A percentile compares a stretch with the other conserved stretches of the same genome.
phyloP scores from a whole-genome alignment of 2,888 invertebrate species.

The Drosophila neotestacea region DNA sequence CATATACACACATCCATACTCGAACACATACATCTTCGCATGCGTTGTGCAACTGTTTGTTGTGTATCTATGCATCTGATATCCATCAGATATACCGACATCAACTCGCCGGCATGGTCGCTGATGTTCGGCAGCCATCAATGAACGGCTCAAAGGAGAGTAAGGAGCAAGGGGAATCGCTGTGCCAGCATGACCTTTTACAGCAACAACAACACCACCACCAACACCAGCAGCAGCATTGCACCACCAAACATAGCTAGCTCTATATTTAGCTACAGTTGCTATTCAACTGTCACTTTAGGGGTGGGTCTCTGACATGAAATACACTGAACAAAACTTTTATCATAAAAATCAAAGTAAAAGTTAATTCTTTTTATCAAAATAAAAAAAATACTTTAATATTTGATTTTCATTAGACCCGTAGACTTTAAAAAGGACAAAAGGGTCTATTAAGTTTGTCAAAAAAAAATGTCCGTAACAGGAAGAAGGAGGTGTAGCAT shows the following conservation, averaged over 20 bases:
- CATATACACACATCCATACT: constrained; percentile 10
- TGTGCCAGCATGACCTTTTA: constrained; percentile 34
- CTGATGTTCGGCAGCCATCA: constrained; percentile 59
- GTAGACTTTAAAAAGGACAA: too few species aligned
- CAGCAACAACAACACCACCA: constrained; percentile 11
- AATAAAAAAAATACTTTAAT: background rate
- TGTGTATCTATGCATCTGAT: constrained; percentile 60
- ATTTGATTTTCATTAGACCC: background rate
- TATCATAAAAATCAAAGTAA: too few species aligned
- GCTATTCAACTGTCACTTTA: constrained; percentile 24
- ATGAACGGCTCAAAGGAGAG: constrained; percentile 7
- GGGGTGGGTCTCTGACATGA: constrained; percentile 60
- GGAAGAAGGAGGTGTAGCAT: too few species aligned
- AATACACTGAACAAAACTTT: constrained; percentile 35
- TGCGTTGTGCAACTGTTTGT: constrained; percentile 59
- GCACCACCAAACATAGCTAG: constrained; percentile 44
- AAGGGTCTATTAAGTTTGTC: too few species aligned
- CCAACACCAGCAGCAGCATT: constrained; percentile 13
- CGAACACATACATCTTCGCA: constrained; percentile 38
- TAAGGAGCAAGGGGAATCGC: constrained; percentile 8
- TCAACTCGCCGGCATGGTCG: constrained; percentile 61
- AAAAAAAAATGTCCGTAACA: too few species aligned
- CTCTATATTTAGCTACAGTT: constrained; percentile 54
- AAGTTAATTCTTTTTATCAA: too few species aligned
- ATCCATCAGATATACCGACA: constrained; percentile 66